These are phyloP conservation scores for Sebastes diaconus DNA, from an alignment of 2,797 vertebrate genomes.

Conservation along the genomic window DNA sequence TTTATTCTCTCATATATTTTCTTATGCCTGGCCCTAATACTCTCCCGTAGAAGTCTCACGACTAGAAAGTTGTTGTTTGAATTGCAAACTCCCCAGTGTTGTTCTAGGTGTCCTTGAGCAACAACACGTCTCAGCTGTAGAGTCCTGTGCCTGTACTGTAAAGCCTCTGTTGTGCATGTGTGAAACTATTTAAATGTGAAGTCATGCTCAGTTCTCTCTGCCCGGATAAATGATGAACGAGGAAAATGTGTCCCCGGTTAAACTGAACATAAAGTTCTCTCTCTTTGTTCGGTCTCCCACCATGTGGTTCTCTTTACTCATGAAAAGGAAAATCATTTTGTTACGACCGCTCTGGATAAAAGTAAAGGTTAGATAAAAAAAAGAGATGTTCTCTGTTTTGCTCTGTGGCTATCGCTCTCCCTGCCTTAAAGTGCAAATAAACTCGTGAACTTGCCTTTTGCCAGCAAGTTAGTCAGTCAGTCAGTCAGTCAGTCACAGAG, in stretches of 20 bases:
- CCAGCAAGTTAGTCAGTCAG: neutral
- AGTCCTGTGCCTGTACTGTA: neutral
- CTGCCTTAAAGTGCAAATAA: neutral
- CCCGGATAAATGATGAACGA: neutral
- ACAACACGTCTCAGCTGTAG: neutral
- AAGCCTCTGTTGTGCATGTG: conserved; percentile 1
- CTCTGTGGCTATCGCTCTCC: neutral
- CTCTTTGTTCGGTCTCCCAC: neutral
- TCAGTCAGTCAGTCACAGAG: neutral
- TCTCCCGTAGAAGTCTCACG: neutral
- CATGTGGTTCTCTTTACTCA: neutral
- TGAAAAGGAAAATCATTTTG: neutral
- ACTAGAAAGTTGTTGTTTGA: neutral
- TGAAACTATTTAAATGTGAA: conserved; percentile 18
- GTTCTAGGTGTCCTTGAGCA: neutral
- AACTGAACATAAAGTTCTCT: conserved; percentile 22
- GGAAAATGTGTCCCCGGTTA: conserved; percentile 5
- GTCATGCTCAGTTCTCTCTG: neutral
- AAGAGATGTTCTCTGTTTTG: neutral
- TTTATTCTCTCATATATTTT: neutral
- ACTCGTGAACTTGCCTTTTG: conserved; percentile 24
- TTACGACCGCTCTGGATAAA: neutral
- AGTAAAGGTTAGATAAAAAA: neutral
- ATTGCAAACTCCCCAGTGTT: neutral
- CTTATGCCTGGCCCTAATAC: neutral